Evolutionary conservation across 1,140 invertebrate species (phyloP).

Genomic region (Ylistrum balloti): DNA sequence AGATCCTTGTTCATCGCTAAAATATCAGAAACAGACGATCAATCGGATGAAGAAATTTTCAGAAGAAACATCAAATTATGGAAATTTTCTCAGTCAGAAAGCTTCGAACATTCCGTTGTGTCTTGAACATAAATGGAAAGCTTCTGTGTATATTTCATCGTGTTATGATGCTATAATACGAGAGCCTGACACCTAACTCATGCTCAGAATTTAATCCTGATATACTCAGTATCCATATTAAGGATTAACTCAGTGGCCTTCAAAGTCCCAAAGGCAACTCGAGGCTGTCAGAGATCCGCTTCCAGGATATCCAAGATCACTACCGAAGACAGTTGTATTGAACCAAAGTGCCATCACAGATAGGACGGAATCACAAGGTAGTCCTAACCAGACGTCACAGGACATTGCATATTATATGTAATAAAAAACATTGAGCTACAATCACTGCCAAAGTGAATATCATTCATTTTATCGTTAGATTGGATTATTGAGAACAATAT

Average conservation of each 20-base stretch:
- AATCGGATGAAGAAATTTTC: conserved; percentile 13
- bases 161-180: not conserved
- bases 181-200: not conserved
- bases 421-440: no score
- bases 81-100: not conserved
- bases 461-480: no score
- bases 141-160: not conserved
- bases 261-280: not conserved
- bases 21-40: not conserved
- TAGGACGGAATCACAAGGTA: not conserved
- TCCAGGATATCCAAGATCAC: not conserved
- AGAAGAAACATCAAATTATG: conserved; percentile 12
- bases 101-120: not conserved
- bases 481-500: no score
- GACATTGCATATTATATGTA: no score
- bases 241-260: not conserved
- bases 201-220: not conserved
- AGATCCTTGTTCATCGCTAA: not conserved
- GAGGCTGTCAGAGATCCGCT: not conserved
- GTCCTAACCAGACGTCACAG: no score
- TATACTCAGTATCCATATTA: not conserved
- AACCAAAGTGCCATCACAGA: not conserved
- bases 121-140: not conserved
- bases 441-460: no score
- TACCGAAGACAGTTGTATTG: no score